Base-by-base conservation (phyloP, 2,113 vertebrate species). In the Herpailurus yagouaroundi region DNA sequence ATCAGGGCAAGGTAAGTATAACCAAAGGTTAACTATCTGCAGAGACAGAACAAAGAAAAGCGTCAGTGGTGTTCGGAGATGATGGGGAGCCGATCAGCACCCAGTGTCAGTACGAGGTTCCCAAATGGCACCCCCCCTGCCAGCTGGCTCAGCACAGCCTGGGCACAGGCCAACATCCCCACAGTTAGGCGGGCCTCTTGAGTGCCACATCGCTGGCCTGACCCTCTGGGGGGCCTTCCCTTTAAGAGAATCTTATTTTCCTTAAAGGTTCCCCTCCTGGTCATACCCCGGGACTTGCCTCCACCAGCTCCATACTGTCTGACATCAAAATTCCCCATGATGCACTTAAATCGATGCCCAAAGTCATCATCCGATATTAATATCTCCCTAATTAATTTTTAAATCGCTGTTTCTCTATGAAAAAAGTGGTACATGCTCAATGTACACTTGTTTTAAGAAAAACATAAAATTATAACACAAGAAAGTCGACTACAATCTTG, bases 401-500 rank as follows among this genome's bases (percentile, higher is more conserved):
- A 80, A 89, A 94, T 87, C 57, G n/a, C 23, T 23, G 89, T 96
- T 83, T 52, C 41, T 82, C 36, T n/a, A 86, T 90, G 92, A 74
- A 31, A 91, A 94, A 94, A 76, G 69, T 55, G 90, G 60, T 74
- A 84, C 16, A 50, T 60, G 36, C 12, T 76, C 66, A 79, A 29
- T 52, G 29, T 23, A 36, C 79, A 25, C 38, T 76, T 31, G 14
- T 91, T 77, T 48, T n/a, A 50, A 63, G 81, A 90, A 88, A 79
- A 36, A n/a, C 33, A 64, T 52, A 68, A 60, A 96, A 82, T n/a
- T 81, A 4, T 83, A 90, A 93, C 8, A 79, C 91, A 97, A 91
- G 52, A 91, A 95, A 96, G 68, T 84, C 90, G 95, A 82, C 31
- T 85, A 80, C 68, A 89, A 95, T 79, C 63, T 92, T 41, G 83